These are phyloP conservation scores for Gymnocheta viridis DNA, from an alignment of 2,888 invertebrate genomes.

Conservation along the genomic window DNA sequence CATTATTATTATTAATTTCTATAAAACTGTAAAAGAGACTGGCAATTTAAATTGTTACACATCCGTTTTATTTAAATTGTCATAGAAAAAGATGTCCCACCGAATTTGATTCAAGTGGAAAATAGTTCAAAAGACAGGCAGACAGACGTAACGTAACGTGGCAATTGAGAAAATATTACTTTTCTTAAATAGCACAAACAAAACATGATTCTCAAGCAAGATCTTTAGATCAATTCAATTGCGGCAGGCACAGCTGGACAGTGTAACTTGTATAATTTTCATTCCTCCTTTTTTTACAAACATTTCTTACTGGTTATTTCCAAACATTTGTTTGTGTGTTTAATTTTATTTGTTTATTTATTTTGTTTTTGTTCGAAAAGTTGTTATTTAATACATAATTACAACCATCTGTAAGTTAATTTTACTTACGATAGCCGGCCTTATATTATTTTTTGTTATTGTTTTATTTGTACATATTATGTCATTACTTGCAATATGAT, in stretches of 20 bases:
- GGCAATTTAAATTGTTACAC: slow-evolving; percentile 56
- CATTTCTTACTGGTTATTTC: not conserved
- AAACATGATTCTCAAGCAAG: not conserved
- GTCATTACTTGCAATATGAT: too few species aligned
- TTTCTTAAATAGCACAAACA: not conserved
- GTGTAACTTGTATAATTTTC: not conserved
- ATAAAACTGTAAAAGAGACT: slow-evolving; percentile 20
- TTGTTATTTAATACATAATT: too few species aligned
- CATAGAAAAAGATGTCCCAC: not conserved
- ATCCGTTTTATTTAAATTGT: slow-evolving; percentile 55
- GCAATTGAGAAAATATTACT: slow-evolving; percentile 11
- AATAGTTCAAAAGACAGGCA: slow-evolving; percentile 1
- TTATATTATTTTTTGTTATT: too few species aligned
- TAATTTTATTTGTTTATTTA: too few species aligned
- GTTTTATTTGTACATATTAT: too few species aligned
- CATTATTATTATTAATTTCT: slow-evolving; percentile 43
- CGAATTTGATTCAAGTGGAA: slow-evolving; percentile 16
- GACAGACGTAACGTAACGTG: not conserved
- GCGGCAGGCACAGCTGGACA: not conserved
- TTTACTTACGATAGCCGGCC: too few species aligned
- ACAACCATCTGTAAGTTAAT: too few species aligned
- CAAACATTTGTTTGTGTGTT: not conserved
- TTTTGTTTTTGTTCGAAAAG: too few species aligned
- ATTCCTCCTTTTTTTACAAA: not conserved
- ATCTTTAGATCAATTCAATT: slow-evolving; percentile 14